A percentile compares a stretch with the other conserved stretches of the same genome.
Evolutionary conservation across 1,140 invertebrate genomes (phyloP).

Genomic region (Agrypnia vestita): DNA sequence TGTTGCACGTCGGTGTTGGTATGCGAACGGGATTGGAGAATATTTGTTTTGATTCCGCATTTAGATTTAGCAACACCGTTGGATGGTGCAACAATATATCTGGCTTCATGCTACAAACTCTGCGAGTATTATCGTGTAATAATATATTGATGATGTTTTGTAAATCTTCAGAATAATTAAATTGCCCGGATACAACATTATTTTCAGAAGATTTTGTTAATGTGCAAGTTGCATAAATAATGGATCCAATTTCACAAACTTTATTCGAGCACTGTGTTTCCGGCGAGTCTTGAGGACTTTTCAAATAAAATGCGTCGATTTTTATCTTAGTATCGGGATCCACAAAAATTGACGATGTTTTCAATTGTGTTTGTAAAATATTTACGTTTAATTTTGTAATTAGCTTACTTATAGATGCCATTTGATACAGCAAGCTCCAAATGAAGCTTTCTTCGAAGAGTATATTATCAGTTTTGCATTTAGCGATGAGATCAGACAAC

Average conservation of each 20-base stretch:
- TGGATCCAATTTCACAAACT: slow-evolving; percentile 65
- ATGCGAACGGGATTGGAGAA: slow-evolving; percentile 8
- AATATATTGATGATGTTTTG: slow-evolving; percentile 66
- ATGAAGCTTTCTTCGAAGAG: slow-evolving; percentile 68
- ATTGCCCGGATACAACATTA: slow-evolving; percentile 63
- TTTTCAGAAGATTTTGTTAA: slow-evolving; percentile 48
- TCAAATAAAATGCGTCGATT: slow-evolving; percentile 68
- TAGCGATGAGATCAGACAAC: slow-evolving; percentile 37
- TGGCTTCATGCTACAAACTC: slow-evolving; percentile 62
- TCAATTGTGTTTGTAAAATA: slow-evolving; percentile 65
- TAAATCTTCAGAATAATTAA: slow-evolving; percentile 68
- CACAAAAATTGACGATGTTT: slow-evolving; percentile 65
- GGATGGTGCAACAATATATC: slow-evolving; percentile 70
- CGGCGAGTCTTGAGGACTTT: slow-evolving; percentile 3
- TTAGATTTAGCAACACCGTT: slow-evolving; percentile 67
- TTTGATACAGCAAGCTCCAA: slow-evolving; percentile 67
- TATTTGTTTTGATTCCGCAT: slow-evolving; percentile 54
- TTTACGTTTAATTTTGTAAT: slow-evolving; percentile 64
- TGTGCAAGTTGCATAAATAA: slow-evolving; percentile 65
- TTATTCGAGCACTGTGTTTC: slow-evolving; percentile 53
- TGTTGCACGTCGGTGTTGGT: slow-evolving; percentile 11
- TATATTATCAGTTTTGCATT: slow-evolving; percentile 42
- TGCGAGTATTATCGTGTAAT: slow-evolving; percentile 63
- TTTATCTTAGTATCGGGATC: slow-evolving; percentile 64
- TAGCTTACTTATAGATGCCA: slow-evolving; percentile 65